Conservation (phyloP, 2,888 invertebrate species). For the Periphyllus acericola region DNA sequence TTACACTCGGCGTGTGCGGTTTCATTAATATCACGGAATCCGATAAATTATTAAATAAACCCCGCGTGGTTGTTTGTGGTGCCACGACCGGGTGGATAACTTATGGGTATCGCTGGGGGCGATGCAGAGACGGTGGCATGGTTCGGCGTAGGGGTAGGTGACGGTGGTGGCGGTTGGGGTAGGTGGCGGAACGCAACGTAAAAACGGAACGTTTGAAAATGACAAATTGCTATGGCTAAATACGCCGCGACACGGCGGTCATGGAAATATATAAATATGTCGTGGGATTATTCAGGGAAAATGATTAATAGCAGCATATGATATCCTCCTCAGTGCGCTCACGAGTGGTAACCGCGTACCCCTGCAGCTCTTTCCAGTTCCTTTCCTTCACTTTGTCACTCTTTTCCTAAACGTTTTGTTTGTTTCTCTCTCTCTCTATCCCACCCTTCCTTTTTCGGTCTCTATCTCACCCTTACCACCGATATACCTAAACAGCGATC, state of each 20-base stretch:
- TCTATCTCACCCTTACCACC: not conserved
- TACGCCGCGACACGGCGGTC: constrained; percentile 43
- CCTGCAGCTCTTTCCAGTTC: not conserved
- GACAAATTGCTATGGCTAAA: constrained; percentile 57
- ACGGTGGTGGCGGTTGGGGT: no score
- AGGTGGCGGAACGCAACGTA: constrained; percentile 7
- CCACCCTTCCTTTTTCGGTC: not conserved
- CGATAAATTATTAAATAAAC: constrained; percentile 43
- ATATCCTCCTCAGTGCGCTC: constrained; percentile 52
- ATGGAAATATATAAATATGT: constrained; percentile 57
- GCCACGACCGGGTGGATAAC: not conserved
- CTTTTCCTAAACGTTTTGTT: constrained; percentile 38
- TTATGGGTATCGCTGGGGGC: not conserved
- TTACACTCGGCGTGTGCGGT: not conserved
- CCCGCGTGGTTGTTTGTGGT: not conserved
- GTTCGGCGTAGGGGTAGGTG: no score
- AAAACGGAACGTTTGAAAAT: constrained; percentile 58
- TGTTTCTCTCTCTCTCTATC: constrained; percentile 42
- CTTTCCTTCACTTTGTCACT: constrained; percentile 10
- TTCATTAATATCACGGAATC: constrained; percentile 25
- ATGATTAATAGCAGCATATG: constrained; percentile 56
- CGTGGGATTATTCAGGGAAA: constrained; percentile 51
- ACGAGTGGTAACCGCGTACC: constrained; percentile 5
- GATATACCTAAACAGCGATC: not conserved
- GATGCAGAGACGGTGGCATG: not conserved